Percentiles rank a stretch among this genome's conserved stretches.
Conservation (phyloP, 2,797 vertebrate species). For the Poecile montanus region DNA sequence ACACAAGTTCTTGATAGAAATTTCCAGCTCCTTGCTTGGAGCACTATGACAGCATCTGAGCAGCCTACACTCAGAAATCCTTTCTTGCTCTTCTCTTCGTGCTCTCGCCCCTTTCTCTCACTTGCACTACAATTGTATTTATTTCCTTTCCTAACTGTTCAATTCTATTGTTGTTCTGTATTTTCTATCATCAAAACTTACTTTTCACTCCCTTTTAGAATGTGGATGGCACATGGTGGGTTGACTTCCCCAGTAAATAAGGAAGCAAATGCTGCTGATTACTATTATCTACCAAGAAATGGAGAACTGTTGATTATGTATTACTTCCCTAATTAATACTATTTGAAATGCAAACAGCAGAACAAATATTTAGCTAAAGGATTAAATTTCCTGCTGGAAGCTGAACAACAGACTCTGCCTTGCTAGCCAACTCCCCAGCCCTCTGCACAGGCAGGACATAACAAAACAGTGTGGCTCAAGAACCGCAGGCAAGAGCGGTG, state of each 20-base stretch:
- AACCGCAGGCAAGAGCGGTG: neutral
- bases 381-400: slow-evolving; percentile 17
- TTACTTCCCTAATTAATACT: neutral
- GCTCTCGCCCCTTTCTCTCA: neutral
- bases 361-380: slow-evolving; percentile 6
- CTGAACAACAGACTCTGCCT: neutral
- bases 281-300: neutral
- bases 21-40: neutral
- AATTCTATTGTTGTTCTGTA: neutral
- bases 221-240: neutral
- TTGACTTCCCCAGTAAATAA: neutral
- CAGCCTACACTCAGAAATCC: neutral
- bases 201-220: neutral
- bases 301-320: neutral
- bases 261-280: neutral
- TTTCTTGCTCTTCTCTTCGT: neutral
- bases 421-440: neutral
- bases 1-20: neutral
- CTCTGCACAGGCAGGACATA: neutral
- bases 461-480: neutral
- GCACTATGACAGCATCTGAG: neutral
- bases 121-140: neutral
- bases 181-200: neutral
- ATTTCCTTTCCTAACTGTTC: neutral
- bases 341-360: slow-evolving; percentile 2